Conservation (phyloP, 2,797 vertebrate species). For the Cephalopachus bancanus region DNA sequence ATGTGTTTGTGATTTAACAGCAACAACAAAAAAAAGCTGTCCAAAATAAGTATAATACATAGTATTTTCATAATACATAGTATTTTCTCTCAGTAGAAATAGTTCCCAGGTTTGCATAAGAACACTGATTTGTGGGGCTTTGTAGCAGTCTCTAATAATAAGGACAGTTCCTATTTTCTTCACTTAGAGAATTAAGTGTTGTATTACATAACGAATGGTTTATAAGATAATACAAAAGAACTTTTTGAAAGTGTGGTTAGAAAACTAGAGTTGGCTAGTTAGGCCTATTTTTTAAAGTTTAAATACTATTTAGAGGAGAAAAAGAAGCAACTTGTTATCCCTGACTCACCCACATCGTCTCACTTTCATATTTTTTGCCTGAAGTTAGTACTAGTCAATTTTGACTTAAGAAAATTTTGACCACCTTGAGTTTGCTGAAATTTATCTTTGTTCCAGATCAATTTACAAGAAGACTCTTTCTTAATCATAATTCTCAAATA, state of each 20-base stretch:
- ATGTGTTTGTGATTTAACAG: conserved; percentile 82
- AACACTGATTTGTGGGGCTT: background rate
- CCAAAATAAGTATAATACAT: conserved; percentile 13
- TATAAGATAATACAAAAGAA: conserved; percentile 9
- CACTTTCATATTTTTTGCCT: conserved; percentile 33
- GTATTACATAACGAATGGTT: background rate
- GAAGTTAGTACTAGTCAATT: conserved; percentile 2
- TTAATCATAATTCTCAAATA: background rate
- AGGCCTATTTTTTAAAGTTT: conserved; percentile 19
- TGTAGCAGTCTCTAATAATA: background rate
- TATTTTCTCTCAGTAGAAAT: background rate
- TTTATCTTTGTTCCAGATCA: conserved; percentile 10
- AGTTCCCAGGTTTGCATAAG: background rate
- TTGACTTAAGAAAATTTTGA: conserved; percentile 50
- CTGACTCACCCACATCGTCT: background rate
- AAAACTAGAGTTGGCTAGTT: conserved; percentile 7
- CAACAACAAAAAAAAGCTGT: conserved; percentile 65
- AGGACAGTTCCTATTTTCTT: background rate
- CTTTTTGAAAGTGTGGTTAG: background rate
- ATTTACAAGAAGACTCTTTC: background rate
- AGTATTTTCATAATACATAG: background rate
- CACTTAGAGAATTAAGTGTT: background rate
- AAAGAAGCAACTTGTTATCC: background rate
- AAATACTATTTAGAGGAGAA: conserved; percentile 50
- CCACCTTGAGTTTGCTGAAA: conserved; percentile 15